These are phyloP conservation scores for Aromia moschata DNA, from an alignment of 2,888 invertebrate genomes.

Conservation along the genomic window DNA sequence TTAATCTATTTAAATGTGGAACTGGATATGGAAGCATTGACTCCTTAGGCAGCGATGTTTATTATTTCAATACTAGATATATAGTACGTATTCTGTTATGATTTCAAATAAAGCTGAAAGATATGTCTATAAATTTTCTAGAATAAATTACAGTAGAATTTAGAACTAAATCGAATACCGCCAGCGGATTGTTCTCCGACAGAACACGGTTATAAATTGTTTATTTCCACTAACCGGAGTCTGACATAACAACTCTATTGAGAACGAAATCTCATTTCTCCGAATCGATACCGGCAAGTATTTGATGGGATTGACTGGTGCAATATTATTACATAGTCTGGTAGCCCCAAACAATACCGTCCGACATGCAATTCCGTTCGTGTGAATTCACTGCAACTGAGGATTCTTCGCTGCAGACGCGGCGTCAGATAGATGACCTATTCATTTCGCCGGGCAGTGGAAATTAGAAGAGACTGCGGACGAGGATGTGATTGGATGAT, in stretches of 20 bases:
- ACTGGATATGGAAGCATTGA: too few relatives aligned
- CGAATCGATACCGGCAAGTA: conserved; percentile 25
- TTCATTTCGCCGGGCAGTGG: background rate
- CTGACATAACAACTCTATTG: conserved; percentile 28
- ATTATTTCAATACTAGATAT: too few relatives aligned
- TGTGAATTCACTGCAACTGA: conserved; percentile 8
- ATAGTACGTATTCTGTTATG: too few relatives aligned
- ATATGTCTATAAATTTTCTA: too few relatives aligned
- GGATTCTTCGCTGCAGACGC: conserved; percentile 16
- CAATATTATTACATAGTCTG: conserved; percentile 30
- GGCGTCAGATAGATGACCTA: conserved; percentile 1
- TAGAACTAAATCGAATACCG: background rate
- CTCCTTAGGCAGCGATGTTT: too few relatives aligned
- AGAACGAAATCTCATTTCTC: conserved; percentile 26
- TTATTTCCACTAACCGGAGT: conserved; percentile 6
- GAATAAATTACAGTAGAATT: too few relatives aligned
- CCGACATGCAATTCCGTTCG: conserved; percentile 23
- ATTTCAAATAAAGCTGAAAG: too few relatives aligned
- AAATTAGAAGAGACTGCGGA: background rate
- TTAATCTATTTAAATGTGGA: too few relatives aligned
- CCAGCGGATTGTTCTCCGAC: background rate
- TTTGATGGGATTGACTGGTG: conserved; percentile 21
- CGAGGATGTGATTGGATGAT: background rate
- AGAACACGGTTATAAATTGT: conserved; percentile 10
- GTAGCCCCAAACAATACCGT: conserved; percentile 25